Evolutionary conservation across 1,140 invertebrate genomes (phyloP).

Genomic region (Drosophila miranda): DNA sequence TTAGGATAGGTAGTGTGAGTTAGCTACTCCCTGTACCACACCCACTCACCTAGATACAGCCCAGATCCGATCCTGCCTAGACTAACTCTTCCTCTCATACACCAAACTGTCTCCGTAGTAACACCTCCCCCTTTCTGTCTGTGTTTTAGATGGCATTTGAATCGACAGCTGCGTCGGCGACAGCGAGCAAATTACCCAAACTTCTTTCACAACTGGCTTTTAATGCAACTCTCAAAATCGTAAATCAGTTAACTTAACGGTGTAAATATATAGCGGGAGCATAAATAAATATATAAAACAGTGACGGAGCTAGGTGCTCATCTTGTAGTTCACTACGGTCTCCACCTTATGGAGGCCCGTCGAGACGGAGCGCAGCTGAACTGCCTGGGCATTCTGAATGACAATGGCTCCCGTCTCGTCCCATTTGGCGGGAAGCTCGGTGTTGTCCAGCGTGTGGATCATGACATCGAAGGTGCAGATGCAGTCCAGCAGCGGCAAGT

Average conservation of each 20-base stretch:
- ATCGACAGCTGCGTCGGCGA: conserved; percentile 24
- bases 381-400: conserved; percentile 96
- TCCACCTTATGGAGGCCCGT: conserved; percentile 96
- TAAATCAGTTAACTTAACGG: conserved; percentile 39
- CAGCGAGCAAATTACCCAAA: conserved; percentile 30
- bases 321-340: conserved; percentile 92
- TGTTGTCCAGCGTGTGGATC: conserved; percentile 92
- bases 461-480: conserved; percentile 93
- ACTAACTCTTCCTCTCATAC: conserved; percentile 10
- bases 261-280: conserved; percentile 52
- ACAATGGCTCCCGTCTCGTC: conserved; percentile 93
- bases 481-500: conserved; percentile 88
- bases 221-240: conserved; percentile 43
- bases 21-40: conserved; percentile 2
- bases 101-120: conserved; percentile 18
- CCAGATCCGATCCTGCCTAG: conserved; percentile 14
- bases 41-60: conserved; percentile 11
- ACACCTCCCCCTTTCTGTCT: conserved; percentile 16
- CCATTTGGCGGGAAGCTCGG: conserved; percentile 94
- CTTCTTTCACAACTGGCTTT: conserved; percentile 50
- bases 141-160: conserved; percentile 59
- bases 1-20: conserved; percentile 72
- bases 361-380: conserved; percentile 95
- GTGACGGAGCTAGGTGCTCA: conserved; percentile 68
- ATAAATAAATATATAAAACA: conserved; percentile 53